These are phyloP conservation scores for Phorcus lineatus DNA, from an alignment of 2,888 invertebrate species.

Conservation along the genomic window DNA sequence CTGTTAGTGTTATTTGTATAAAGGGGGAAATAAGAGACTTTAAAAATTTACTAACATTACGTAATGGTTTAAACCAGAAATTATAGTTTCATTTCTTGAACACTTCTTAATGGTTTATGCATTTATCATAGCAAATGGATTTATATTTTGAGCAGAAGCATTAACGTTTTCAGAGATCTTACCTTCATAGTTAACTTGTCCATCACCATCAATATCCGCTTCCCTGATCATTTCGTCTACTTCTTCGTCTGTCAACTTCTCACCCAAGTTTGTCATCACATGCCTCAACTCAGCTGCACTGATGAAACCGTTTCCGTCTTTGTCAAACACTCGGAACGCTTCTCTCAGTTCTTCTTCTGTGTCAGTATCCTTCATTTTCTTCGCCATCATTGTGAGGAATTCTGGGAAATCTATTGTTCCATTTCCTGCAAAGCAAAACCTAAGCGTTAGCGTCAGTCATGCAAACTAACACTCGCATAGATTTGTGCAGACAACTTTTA, in stretches of 20 bases:
- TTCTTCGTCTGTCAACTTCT: constrained; percentile 99
- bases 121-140: too few species aligned
- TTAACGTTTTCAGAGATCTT: background rate
- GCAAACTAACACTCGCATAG: too few species aligned
- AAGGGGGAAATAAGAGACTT: too few species aligned
- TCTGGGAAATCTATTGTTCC: constrained; percentile 99
- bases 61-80: too few species aligned
- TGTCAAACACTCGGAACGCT: constrained; percentile 98
- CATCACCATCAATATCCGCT: constrained; percentile 99
- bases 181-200: constrained; percentile 77
- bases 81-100: too few species aligned
- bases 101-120: too few species aligned
- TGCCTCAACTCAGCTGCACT: constrained; percentile 98
- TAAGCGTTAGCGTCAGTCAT: too few species aligned
- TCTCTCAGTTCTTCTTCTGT: constrained; percentile 97
- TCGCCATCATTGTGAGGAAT: constrained; percentile 99
- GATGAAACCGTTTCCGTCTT: constrained; percentile 99
- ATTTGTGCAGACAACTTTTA: too few species aligned
- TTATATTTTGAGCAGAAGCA: too few species aligned
- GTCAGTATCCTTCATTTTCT: constrained; percentile 99
- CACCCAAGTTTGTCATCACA: constrained; percentile 99
- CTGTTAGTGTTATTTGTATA: too few species aligned
- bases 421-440: constrained; percentile 83
- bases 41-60: too few species aligned
- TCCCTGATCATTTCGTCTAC: constrained; percentile 99